A percentile compares a stretch with the other conserved stretches of the same genome.
These are phyloP conservation scores for Erythrocercus mccallii DNA, from an alignment of 2,113 vertebrate genomes.

Conservation along the genomic window DNA sequence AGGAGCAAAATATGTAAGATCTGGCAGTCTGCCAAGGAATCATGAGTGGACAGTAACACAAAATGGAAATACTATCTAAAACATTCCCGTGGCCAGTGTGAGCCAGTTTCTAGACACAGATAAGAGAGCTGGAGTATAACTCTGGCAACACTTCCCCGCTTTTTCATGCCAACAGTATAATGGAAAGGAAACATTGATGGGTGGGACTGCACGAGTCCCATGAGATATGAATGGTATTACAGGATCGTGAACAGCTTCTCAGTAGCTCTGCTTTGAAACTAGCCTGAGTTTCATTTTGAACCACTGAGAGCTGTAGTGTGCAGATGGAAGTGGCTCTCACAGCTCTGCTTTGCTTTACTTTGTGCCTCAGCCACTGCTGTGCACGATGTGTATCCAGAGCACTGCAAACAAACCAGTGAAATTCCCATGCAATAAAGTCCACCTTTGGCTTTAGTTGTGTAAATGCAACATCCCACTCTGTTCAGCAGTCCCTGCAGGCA, in stretches of 20 bases:
- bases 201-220: neutral
- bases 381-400: neutral
- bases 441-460: neutral
- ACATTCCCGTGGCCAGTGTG: neutral
- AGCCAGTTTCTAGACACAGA: neutral
- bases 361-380: neutral
- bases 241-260: neutral
- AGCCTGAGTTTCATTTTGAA: neutral
- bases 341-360: neutral
- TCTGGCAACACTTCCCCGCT: neutral
- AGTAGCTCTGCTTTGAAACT: neutral
- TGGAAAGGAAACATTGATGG: neutral
- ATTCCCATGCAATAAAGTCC: neutral
- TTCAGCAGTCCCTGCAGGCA: neutral
- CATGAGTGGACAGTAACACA: neutral
- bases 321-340: neutral
- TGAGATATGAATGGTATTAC: neutral
- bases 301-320: neutral
- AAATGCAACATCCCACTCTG: neutral
- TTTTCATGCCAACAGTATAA: conserved; percentile 8
- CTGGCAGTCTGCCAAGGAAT: neutral
- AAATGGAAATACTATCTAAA: neutral
- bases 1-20: neutral
- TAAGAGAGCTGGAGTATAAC: neutral
- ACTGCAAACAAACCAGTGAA: neutral